Conservation (phyloP, 2,113 vertebrate genomes). For the Menura novaehollandiae region DNA sequence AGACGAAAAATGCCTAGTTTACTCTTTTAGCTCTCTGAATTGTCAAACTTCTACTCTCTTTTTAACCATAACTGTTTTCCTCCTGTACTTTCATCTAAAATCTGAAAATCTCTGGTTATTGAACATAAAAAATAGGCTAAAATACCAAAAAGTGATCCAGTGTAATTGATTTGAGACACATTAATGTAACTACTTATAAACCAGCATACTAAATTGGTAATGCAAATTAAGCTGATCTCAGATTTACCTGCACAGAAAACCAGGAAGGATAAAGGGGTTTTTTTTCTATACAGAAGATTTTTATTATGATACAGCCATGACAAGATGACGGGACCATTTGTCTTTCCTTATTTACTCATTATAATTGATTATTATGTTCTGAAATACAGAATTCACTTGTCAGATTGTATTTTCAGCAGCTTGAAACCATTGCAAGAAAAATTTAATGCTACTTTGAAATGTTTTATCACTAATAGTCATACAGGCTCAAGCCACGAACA, state of each 20-base stretch:
- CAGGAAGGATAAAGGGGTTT: fast-evolving
- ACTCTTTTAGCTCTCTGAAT: neutral
- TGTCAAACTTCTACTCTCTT: neutral
- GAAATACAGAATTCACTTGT: neutral
- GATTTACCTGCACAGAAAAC: neutral
- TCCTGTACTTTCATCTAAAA: neutral
- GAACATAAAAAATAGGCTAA: neutral
- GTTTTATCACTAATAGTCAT: neutral
- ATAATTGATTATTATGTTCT: neutral
- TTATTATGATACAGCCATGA: neutral
- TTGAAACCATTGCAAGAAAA: neutral
- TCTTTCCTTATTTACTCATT: neutral
- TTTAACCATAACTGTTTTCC: neutral
- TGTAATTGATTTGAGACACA: neutral
- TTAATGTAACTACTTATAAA: neutral
- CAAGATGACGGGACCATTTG: neutral
- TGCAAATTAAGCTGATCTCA: neutral
- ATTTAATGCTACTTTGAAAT: neutral
- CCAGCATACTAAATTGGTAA: neutral
- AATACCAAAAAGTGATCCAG: neutral
- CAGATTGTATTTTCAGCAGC: neutral
- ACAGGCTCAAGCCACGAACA: neutral
- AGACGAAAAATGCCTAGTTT: neutral
- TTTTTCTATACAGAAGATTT: neutral
- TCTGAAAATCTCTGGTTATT: neutral